A percentile compares a stretch with the other conserved stretches of the same genome.
These are phyloP conservation scores for Clarias platycephalus DNA, from an alignment of 2,797 vertebrate species.

Conservation along the genomic window DNA sequence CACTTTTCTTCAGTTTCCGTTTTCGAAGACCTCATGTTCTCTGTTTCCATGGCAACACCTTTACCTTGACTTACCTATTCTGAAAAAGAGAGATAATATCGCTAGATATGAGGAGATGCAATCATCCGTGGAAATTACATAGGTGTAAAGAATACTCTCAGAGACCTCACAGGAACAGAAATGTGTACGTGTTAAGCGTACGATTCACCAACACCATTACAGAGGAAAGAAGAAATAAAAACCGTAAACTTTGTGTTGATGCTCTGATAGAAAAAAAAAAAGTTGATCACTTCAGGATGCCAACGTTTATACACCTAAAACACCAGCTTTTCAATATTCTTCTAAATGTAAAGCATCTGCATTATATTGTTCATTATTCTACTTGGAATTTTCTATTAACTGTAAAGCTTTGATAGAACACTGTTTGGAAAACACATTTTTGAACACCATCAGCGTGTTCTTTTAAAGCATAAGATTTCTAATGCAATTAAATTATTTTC, in stretches of 20 bases:
- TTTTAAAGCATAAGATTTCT: not conserved
- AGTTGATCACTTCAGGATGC: not conserved
- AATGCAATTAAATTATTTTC: not conserved
- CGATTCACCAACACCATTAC: not conserved
- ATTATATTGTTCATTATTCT: not conserved
- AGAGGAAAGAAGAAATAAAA: not conserved
- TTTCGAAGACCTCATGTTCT: not conserved
- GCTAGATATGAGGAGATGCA: not conserved
- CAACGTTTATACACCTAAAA: not conserved
- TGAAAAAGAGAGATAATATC: slow-evolving; percentile 22
- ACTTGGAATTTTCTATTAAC: not conserved
- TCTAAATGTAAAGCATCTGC: not conserved
- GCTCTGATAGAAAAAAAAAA: not conserved
- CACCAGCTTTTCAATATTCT: not conserved
- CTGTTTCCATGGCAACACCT: slow-evolving; percentile 38
- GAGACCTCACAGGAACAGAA: not conserved
- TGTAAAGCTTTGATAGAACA: not conserved
- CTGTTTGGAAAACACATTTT: not conserved
- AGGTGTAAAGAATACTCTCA: not conserved
- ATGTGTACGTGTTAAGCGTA: not conserved
- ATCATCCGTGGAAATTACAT: slow-evolving; percentile 6
- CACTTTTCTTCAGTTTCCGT: not conserved
- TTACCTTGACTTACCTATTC: slow-evolving; percentile 28
- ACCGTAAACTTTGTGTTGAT: not conserved
- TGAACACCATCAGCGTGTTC: not conserved